Evolutionary conservation across 2,797 vertebrate genomes (phyloP).

Genomic region (Rhinophrynus dorsalis): DNA sequence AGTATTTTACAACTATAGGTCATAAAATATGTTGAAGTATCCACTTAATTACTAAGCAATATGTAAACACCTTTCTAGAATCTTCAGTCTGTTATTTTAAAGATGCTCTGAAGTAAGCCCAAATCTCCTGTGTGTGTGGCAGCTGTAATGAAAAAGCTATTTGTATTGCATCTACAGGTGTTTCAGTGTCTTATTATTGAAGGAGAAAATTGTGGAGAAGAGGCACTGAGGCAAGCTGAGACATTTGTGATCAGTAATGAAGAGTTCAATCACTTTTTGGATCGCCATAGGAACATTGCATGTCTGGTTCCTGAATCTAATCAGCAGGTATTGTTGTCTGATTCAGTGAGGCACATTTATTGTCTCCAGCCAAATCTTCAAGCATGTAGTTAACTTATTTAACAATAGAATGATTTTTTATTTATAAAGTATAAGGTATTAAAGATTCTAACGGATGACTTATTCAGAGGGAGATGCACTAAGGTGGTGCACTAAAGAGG

Average conservation of each 20-base stretch:
- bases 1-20: no score
- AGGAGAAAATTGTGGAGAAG: slow-evolving; percentile 85
- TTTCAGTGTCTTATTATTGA: slow-evolving; percentile 93
- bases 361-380: background rate
- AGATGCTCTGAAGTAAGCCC: no score
- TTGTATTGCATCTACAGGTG: slow-evolving; percentile 67
- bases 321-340: slow-evolving; percentile 78
- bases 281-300: slow-evolving; percentile 74
- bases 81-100: no score
- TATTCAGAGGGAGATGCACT: no score
- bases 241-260: slow-evolving; percentile 80
- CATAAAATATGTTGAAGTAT: no score
- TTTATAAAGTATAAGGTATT: no score
- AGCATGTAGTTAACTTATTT: background rate
- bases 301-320: slow-evolving; percentile 92
- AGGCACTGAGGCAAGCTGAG: slow-evolving; percentile 83
- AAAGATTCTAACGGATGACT: no score
- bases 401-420: no score
- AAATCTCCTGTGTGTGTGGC: no score
- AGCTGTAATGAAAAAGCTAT: background rate
- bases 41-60: no score
- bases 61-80: no score
- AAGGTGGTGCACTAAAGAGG: no score
- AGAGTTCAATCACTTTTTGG: slow-evolving; percentile 82
- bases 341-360: background rate